A percentile compares a stretch with the other conserved stretches of the same genome.
Evolutionary conservation across 1,140 invertebrate genomes (phyloP).

Genomic region (Drosophila ohnishii): DNA sequence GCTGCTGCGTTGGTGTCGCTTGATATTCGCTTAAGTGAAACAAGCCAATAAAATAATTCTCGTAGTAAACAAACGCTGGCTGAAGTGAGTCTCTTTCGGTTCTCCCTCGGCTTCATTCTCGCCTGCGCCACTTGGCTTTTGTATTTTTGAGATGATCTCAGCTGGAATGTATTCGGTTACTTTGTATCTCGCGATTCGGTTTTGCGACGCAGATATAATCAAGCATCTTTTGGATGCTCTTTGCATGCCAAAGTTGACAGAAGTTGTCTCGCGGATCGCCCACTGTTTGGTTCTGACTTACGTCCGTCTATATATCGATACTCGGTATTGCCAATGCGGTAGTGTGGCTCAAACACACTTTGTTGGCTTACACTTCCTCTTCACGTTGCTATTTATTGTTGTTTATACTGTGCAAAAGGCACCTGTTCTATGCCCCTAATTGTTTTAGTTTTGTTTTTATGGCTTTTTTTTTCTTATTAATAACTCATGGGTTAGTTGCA

Average conservation of each 20-base stretch:
- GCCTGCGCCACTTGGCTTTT: slow-evolving; percentile 9
- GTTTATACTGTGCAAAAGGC: slow-evolving; percentile 13
- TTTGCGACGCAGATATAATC: slow-evolving; percentile 57
- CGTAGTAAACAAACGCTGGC: slow-evolving; percentile 54
- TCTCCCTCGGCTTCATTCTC: slow-evolving; percentile 17
- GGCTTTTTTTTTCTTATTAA: slow-evolving; percentile 17
- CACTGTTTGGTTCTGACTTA: slow-evolving; percentile 32
- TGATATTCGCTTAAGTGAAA: slow-evolving; percentile 52
- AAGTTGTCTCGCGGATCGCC: slow-evolving; percentile 35
- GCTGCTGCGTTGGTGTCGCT: slow-evolving; percentile 59
- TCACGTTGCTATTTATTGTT: slow-evolving; percentile 23
- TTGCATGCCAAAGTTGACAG: slow-evolving; percentile 44
- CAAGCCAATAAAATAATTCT: slow-evolving; percentile 58
- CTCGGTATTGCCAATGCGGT: slow-evolving; percentile 35
- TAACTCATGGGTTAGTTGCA: slow-evolving; percentile 31
- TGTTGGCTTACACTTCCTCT: slow-evolving; percentile 47
- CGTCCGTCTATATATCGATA: slow-evolving; percentile 18
- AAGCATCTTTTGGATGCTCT: slow-evolving; percentile 50
- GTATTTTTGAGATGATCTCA: slow-evolving; percentile 64
- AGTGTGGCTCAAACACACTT: slow-evolving; percentile 8
- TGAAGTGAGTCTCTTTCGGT: neutral
- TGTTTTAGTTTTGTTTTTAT: slow-evolving; percentile 40
- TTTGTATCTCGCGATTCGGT: slow-evolving; percentile 27
- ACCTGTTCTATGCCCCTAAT: slow-evolving; percentile 52
- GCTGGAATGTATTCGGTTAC: slow-evolving; percentile 33